These are phyloP conservation scores for Bombyx huttoni DNA, from an alignment of 2,888 invertebrate genomes.

Conservation along the genomic window DNA sequence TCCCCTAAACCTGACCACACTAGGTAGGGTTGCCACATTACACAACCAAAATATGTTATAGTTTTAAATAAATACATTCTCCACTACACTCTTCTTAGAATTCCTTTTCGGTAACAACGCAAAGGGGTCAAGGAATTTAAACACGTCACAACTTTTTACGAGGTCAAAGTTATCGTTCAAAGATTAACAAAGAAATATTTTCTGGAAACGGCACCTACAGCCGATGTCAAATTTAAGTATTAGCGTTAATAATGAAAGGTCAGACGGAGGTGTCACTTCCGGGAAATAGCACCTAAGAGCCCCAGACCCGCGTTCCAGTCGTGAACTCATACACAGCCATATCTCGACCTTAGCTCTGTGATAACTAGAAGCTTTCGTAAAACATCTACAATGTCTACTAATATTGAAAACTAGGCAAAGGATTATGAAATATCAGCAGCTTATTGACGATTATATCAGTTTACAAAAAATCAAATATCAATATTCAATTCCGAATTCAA, in stretches of 20 bases:
- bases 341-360: background rate
- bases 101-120: background rate
- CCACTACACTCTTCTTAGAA: too few species aligned
- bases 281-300: slow-evolving; percentile 30
- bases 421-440: too few species aligned
- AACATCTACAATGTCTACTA: too few species aligned
- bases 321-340: slow-evolving; percentile 5
- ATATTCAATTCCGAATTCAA: too few species aligned
- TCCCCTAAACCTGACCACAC: too few species aligned
- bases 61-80: too few species aligned
- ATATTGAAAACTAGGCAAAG: too few species aligned
- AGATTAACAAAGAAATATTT: background rate
- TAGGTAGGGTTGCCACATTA: too few species aligned
- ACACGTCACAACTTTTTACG: background rate
- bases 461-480: too few species aligned
- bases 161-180: background rate
- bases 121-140: background rate
- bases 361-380: background rate
- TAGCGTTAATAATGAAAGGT: slow-evolving; percentile 1
- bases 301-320: slow-evolving; percentile 18
- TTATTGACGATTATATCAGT: too few species aligned
- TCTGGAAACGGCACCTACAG: background rate
- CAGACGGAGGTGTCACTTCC: slow-evolving; percentile 29
- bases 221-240: background rate
- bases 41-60: too few species aligned